A percentile compares a stretch with the other conserved stretches of the same genome.
phyloP scores from a whole-genome alignment of 2,113 vertebrate species.

The Apistogramma diplotaenia region DNA sequence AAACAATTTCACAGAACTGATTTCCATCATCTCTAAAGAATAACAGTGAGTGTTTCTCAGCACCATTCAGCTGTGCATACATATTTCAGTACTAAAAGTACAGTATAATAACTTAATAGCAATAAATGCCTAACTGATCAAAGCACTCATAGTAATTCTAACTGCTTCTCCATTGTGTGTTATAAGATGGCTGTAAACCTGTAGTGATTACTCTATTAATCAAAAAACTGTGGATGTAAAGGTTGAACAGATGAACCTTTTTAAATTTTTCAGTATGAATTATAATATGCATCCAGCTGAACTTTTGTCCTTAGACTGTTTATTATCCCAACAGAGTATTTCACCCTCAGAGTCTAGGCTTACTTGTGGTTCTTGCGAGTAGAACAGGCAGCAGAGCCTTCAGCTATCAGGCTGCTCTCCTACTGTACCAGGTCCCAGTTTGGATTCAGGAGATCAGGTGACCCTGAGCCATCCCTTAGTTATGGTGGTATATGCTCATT shows the following conservation, averaged over 20 bases:
- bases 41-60: not conserved
- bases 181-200: not conserved
- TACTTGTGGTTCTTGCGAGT: not conserved
- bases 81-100: not conserved
- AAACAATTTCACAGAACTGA: not conserved
- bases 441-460: not conserved
- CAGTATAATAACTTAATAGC: not conserved
- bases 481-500: not conserved
- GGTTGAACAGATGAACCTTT: not conserved
- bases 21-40: not conserved
- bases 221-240: not conserved
- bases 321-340: not conserved
- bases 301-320: not conserved
- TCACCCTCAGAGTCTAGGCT: no score
- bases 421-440: not conserved
- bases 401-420: not conserved
- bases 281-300: not conserved
- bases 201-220: not conserved
- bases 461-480: not conserved
- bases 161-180: not conserved
- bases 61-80: not conserved
- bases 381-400: not conserved
- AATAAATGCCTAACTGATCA: not conserved
- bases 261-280: not conserved
- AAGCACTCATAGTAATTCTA: not conserved